These are phyloP conservation scores for Xestia xanthographa DNA, from an alignment of 2,888 invertebrate genomes.

Conservation along the genomic window DNA sequence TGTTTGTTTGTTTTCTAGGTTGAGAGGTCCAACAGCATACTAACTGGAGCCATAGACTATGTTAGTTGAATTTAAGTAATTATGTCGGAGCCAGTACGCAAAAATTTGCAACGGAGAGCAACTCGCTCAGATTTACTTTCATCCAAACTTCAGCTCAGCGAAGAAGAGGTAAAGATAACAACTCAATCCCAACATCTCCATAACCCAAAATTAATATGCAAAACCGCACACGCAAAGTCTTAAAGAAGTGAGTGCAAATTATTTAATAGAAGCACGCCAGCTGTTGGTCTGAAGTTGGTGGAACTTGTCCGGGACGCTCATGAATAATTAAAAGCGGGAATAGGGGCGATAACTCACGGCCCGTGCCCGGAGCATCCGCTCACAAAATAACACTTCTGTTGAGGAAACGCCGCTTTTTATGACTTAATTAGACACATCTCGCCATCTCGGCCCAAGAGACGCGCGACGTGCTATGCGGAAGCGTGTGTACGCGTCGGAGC, in stretches of 20 bases:
- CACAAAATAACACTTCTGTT: conserved; percentile 82
- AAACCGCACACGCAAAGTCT: conserved; percentile 69
- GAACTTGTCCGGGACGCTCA: conserved; percentile 83
- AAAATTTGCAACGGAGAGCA: neutral
- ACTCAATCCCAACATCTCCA: conserved; percentile 21
- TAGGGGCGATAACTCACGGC: conserved; percentile 84
- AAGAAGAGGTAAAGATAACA: conserved; percentile 16
- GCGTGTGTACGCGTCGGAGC: conserved; percentile 72
- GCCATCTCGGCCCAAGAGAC: conserved; percentile 76
- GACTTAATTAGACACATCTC: conserved; percentile 87
- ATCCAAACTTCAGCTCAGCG: neutral
- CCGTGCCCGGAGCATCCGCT: conserved; percentile 70
- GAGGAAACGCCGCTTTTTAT: conserved; percentile 84
- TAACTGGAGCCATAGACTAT: neutral
- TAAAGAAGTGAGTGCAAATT: conserved; percentile 84
- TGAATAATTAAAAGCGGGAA: conserved; percentile 87
- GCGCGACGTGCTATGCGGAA: conserved; percentile 71
- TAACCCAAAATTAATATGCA: conserved; percentile 68
- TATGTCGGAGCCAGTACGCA: neutral
- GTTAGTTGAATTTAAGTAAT: neutral
- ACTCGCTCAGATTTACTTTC: neutral
- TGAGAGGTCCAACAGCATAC: neutral
- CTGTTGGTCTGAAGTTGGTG: conserved; percentile 80
- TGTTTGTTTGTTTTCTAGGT: neutral
- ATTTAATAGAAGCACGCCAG: conserved; percentile 83